Conservation (phyloP, 1,140 invertebrate species). For the Chrysoperla carnea region DNA sequence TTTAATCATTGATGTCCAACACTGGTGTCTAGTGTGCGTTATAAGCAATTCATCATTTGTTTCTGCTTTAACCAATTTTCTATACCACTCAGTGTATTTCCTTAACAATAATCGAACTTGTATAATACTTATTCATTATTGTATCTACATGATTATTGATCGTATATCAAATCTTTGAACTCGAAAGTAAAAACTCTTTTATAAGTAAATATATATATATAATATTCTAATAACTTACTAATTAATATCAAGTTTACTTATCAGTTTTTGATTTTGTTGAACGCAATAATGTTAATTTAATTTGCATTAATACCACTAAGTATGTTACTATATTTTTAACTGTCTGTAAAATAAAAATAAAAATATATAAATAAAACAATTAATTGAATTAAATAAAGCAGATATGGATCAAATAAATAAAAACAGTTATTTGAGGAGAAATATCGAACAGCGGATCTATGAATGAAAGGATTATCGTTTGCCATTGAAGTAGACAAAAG, state of each 20-base stretch:
- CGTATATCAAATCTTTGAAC: background rate
- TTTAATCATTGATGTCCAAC: too few relatives aligned
- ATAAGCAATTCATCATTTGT: background rate
- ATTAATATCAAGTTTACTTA: background rate
- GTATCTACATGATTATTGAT: background rate
- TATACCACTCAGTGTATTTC: background rate
- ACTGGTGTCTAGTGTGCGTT: too few relatives aligned
- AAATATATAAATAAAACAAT: too few relatives aligned
- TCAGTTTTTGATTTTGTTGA: background rate
- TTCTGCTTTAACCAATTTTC: background rate
- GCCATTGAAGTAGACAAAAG: too few relatives aligned
- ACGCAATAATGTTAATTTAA: constrained; percentile 32
- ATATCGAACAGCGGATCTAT: too few relatives aligned
- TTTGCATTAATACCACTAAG: constrained; percentile 45
- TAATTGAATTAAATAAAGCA: too few relatives aligned
- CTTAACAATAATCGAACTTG: background rate
- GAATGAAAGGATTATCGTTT: too few relatives aligned
- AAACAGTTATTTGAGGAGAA: too few relatives aligned
- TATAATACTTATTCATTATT: background rate
- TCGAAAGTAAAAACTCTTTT: background rate
- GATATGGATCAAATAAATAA: too few relatives aligned
- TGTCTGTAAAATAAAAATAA: constrained; percentile 32
- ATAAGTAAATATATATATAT: background rate
- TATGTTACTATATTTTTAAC: constrained; percentile 47
- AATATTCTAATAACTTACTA: background rate